A percentile compares a stretch with the other conserved stretches of the same genome.
Evolutionary conservation across 2,888 invertebrate genomes (phyloP).

Genomic region (Plebejus anna): DNA sequence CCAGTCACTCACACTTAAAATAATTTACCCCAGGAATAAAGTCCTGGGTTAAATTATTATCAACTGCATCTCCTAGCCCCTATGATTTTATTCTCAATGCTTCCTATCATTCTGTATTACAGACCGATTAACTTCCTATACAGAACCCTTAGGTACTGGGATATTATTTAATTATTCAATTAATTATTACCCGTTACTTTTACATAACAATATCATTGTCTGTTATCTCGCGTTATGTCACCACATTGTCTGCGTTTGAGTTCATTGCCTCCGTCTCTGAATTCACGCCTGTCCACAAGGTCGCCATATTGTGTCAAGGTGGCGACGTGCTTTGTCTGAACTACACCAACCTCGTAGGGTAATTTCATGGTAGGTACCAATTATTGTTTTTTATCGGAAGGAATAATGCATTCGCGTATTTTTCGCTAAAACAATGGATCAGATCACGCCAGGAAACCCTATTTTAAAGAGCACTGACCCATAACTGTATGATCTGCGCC

Average conservation of each 20-base stretch:
- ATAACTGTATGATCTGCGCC: no score
- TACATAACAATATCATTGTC: background rate
- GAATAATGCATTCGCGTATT: background rate
- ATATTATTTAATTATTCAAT: background rate
- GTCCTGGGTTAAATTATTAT: no score
- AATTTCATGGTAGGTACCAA: background rate
- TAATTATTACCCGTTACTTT: background rate
- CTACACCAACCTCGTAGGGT: slow-evolving; percentile 2
- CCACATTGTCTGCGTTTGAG: slow-evolving; percentile 12
- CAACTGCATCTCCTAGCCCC: no score
- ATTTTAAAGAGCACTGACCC: no score
- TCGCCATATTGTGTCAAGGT: slow-evolving; percentile 17
- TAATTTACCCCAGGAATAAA: no score
- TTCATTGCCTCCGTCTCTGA: slow-evolving; percentile 19
- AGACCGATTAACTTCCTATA: no score
- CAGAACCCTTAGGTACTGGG: no score
- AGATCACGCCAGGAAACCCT: background rate
- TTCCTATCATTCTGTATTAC: no score
- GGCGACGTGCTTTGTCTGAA: slow-evolving; percentile 21
- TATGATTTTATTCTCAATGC: no score
- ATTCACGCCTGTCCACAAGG: slow-evolving; percentile 9
- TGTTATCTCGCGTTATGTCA: background rate
- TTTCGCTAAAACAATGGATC: background rate
- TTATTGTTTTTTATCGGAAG: slow-evolving; percentile 4
- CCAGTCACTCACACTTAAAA: no score